Conservation (phyloP, 2,888 invertebrate genomes). For the Calephelis perditalis region DNA sequence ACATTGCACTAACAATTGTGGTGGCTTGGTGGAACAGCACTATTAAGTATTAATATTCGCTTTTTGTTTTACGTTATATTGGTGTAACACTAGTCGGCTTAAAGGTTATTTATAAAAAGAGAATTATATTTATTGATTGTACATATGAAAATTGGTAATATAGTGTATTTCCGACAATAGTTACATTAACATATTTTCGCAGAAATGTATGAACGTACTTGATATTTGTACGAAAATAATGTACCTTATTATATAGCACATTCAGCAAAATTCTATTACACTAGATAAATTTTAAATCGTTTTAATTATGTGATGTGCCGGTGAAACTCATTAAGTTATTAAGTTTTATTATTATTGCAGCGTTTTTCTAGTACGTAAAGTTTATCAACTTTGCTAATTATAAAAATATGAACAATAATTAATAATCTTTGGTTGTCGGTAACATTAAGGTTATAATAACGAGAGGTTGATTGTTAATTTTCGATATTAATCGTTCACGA, state of each 20-base stretch:
- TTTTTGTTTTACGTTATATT: constrained; percentile 20
- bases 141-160: neutral
- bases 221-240: neutral
- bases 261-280: neutral
- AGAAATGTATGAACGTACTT: neutral
- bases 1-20: constrained; percentile 33
- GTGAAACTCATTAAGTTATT: too few species aligned
- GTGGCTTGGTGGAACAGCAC: constrained; percentile 36
- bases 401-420: too few species aligned
- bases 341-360: too few species aligned
- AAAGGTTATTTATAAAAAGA: constrained; percentile 11
- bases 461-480: too few species aligned
- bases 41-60: constrained; percentile 28
- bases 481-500: too few species aligned
- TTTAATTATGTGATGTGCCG: neutral
- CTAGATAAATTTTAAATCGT: neutral
- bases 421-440: too few species aligned
- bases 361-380: too few species aligned
- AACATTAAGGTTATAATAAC: too few species aligned
- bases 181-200: constrained; percentile 4
- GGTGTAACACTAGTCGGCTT: constrained; percentile 28
- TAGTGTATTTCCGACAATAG: constrained; percentile 1
- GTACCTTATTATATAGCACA: neutral
- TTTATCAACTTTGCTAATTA: too few species aligned
- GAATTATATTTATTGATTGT: constrained; percentile 6